phyloP scores from a whole-genome alignment of 1,140 invertebrate species.

The Papilio xuthus region DNA sequence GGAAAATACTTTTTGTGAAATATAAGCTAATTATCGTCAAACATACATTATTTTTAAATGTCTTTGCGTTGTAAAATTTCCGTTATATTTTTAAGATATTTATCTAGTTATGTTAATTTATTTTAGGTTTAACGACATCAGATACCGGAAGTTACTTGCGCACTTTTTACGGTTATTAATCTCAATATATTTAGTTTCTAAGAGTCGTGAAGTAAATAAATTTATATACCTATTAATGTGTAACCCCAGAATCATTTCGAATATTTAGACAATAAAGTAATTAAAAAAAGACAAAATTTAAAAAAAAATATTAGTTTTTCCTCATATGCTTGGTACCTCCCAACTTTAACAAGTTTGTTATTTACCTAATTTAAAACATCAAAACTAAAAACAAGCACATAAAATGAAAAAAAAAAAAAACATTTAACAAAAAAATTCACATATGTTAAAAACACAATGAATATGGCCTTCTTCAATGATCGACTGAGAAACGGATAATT shows the following conservation, averaged over 20 bases:
- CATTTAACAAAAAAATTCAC: neutral
- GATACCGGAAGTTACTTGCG: neutral
- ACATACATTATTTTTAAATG: neutral
- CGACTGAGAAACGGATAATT: neutral
- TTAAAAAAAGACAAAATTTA: neutral
- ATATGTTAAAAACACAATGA: neutral
- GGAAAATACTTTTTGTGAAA: conserved; percentile 9
- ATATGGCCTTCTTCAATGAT: neutral
- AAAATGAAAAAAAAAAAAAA: too few species aligned
- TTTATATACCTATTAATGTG: neutral
- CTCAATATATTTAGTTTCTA: too few species aligned
- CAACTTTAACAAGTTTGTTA: neutral
- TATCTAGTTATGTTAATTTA: conserved; percentile 12
- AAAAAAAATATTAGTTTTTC: neutral
- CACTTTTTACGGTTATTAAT: too few species aligned
- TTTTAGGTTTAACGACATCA: neutral
- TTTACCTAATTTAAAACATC: neutral
- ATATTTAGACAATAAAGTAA: neutral
- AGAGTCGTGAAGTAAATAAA: too few species aligned
- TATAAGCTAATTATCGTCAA: neutral
- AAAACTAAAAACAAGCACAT: neutral
- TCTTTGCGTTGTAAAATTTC: neutral
- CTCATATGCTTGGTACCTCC: neutral
- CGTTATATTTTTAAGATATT: neutral
- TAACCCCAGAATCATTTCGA: neutral